phyloP scores from a whole-genome alignment of 2,888 invertebrate genomes.

The Anorthoa munda region DNA sequence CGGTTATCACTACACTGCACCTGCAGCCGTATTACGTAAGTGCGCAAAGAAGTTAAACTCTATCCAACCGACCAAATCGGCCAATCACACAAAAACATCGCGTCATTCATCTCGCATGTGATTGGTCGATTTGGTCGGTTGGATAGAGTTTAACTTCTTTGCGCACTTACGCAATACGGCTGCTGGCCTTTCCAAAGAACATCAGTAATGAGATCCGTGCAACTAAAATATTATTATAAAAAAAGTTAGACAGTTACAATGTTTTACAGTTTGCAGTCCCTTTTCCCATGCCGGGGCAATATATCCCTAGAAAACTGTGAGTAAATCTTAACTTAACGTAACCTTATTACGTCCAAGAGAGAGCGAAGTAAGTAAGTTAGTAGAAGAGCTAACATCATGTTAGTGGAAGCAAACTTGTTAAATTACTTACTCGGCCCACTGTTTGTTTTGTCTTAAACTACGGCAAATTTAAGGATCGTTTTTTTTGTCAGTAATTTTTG shows the following conservation, averaged over 20 bases:
- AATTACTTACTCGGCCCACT: slow-evolving; percentile 10
- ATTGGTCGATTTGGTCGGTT: too few relatives aligned
- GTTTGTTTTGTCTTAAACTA: slow-evolving; percentile 17
- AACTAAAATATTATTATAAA: background rate
- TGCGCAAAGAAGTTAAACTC: too few relatives aligned
- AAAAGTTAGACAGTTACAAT: background rate
- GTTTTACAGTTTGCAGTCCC: background rate
- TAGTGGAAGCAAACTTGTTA: slow-evolving; percentile 32
- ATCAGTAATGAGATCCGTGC: too few relatives aligned
- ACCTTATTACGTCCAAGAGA: slow-evolving; percentile 30
- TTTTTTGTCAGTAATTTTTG: background rate
- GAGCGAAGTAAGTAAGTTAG: slow-evolving; percentile 26
- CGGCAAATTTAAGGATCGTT: background rate
- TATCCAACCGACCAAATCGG: too few relatives aligned
- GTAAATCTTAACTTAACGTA: slow-evolving; percentile 26
- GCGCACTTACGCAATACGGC: too few relatives aligned
- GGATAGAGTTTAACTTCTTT: too few relatives aligned
- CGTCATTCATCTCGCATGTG: too few relatives aligned
- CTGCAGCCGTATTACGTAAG: too few relatives aligned
- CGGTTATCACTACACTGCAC: too few relatives aligned
- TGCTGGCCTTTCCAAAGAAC: too few relatives aligned
- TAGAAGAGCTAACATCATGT: slow-evolving; percentile 32
- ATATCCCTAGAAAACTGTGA: background rate
- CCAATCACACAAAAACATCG: too few relatives aligned
- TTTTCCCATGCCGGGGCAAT: too few relatives aligned